Percentiles rank a stretch among this genome's conserved stretches.
phyloP scores from a whole-genome alignment of 2,888 invertebrate genomes.

The Caenorhabditis sp. region DNA sequence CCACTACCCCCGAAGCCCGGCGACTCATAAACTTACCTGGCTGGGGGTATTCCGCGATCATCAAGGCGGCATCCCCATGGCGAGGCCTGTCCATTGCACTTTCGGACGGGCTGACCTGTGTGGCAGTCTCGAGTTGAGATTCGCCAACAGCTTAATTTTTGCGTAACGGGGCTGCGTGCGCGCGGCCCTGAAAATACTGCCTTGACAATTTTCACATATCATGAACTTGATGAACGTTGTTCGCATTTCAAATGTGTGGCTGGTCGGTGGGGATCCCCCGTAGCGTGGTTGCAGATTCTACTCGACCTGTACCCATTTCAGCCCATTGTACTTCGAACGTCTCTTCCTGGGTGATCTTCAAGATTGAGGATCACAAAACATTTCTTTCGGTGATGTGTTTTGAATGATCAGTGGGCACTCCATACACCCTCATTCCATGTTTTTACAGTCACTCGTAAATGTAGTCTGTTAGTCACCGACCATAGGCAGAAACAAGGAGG shows the following conservation, averaged over 20 bases:
- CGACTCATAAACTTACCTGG: slow-evolving; percentile 87
- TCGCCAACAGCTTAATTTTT: slow-evolving; percentile 83
- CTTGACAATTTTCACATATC: background rate
- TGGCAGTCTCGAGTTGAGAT: slow-evolving; percentile 88
- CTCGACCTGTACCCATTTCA: too few relatives aligned
- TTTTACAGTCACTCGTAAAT: slow-evolving; percentile 52
- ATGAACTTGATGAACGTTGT: too few relatives aligned
- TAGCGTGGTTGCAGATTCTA: too few relatives aligned
- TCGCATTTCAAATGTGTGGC: too few relatives aligned
- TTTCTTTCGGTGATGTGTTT: slow-evolving; percentile 16
- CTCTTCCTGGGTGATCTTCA: background rate
- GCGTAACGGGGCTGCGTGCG: slow-evolving; percentile 83
- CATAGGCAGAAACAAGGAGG: slow-evolving; percentile 14
- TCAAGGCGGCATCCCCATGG: slow-evolving; percentile 88
- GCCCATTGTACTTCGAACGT: background rate
- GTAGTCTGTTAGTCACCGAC: slow-evolving; percentile 49
- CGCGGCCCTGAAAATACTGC: slow-evolving; percentile 63
- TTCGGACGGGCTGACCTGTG: slow-evolving; percentile 88
- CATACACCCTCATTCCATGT: slow-evolving; percentile 36
- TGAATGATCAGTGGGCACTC: slow-evolving; percentile 32
- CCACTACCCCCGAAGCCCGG: background rate
- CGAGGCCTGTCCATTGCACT: slow-evolving; percentile 89
- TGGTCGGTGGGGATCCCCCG: too few relatives aligned
- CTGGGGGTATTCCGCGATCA: slow-evolving; percentile 89
- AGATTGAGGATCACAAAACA: slow-evolving; percentile 15